Base-by-base conservation (phyloP, 1,140 invertebrate genomes). In the Drosophila sucinea region DNA sequence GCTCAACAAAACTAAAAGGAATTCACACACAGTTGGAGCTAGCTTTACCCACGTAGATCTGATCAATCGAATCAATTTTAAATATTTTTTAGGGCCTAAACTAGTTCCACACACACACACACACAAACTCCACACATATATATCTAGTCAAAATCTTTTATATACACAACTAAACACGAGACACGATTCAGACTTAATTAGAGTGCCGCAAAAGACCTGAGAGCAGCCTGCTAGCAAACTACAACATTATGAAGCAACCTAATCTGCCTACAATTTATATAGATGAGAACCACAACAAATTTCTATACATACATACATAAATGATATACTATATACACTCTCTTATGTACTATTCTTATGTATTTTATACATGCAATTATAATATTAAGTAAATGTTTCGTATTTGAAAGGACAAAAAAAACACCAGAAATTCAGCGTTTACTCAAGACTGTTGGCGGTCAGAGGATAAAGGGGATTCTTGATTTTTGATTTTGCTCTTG, bases 261-360 rank as follows among this genome's bases (percentile, higher is more conserved):
- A 81, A 84, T 84, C 84, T 89, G 84, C 84, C 84, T 89, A 85
- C 74, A 79, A 84, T 89, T 89, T 89, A 89, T 77, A 89, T 79
- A 47, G 17, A 51, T 17, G 17, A 51, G 25, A 51, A 27, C 44
- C 44, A 35, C 60, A 35, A 81, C 75, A 80, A 72, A 82, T 65
- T 69, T 81, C 81, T 84, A 77, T 76, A 79, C 70, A 82, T 41
- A 66, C 41, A 72, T 74, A 60, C 77, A 73, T 68, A 76, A 79
- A 82, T 75, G 68, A 83, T 82, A 82, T 79, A 79, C 69, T 75
- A 66, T 80, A 79, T 73, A 80, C 73, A 74, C 65, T 69, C 83
- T 87, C 85, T 89, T 81, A 89, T 89, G 85, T 89, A 89, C 84
- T 89, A 90, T 89, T 89, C 84, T 84, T 89, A 89, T 89, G 85